phyloP scores from a whole-genome alignment of 37 sponge, comb jelly and placozoan species.

The Oscarella lobularis region DNA sequence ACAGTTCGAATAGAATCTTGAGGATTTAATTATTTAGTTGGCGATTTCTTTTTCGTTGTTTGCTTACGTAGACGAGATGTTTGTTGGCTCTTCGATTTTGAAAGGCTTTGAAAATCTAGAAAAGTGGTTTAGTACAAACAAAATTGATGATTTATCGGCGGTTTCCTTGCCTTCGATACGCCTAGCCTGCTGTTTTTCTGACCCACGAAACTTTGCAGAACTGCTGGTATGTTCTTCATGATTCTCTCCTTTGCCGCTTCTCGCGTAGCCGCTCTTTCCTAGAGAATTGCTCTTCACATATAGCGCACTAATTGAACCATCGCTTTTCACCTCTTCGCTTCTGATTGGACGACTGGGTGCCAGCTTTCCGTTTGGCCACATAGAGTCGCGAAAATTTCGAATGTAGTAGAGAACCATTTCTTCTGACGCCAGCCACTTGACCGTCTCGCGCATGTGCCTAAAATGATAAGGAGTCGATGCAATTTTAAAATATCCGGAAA shows the following conservation, averaged over 20 bases:
- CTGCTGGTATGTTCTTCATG: conserved; percentile 39
- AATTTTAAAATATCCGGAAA: not conserved
- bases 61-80: not conserved
- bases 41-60: not conserved
- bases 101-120: not conserved
- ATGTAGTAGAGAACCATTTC: conserved; percentile 73
- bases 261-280: conserved; percentile 33
- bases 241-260: conserved; percentile 51
- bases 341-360: conserved; percentile 16
- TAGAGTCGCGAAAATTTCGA: conserved; percentile 37
- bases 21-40: not conserved
- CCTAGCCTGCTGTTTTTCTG: conserved; percentile 7
- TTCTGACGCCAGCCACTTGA: conserved; percentile 66
- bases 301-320: not conserved
- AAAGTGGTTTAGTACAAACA: not conserved
- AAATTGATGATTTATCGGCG: not conserved
- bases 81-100: not conserved
- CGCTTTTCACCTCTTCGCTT: conserved; percentile 40
- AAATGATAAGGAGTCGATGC: not conserved
- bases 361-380: conserved; percentile 50
- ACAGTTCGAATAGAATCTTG: conserved; percentile 1
- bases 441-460: conserved; percentile 52
- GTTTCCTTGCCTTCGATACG: not conserved
- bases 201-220: conserved; percentile 1
- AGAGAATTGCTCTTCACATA: not conserved